Conservation (phyloP, 2,113 vertebrate species). For the Megaptera novaeangliae region DNA sequence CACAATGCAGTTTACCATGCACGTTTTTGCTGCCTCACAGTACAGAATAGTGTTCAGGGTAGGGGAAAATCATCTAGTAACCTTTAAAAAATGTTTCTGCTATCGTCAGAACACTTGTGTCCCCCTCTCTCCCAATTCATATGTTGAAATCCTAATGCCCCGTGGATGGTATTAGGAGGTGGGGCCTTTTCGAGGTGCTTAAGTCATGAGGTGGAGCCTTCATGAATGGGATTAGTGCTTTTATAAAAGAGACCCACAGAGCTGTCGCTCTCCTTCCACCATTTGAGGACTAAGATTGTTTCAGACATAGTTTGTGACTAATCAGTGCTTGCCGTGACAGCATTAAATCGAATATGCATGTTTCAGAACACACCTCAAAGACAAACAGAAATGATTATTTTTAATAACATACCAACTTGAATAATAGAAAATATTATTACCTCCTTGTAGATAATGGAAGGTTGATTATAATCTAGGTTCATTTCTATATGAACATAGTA, state of each 20-base stretch:
- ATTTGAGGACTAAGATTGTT: neutral
- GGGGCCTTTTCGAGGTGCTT: neutral
- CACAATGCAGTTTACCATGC: fast-evolving
- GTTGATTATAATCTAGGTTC: neutral
- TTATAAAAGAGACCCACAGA: neutral
- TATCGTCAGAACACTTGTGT: neutral
- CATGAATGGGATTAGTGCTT: neutral
- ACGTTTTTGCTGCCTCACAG: neutral
- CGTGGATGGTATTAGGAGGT: neutral
- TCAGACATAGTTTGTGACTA: neutral
- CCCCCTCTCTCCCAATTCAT: neutral
- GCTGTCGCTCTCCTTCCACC: neutral
- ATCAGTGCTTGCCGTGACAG: neutral
- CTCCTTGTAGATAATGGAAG: neutral
- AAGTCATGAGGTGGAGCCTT: neutral
- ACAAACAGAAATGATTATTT: neutral
- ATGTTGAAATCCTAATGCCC: neutral
- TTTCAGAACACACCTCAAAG: neutral
- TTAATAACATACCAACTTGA: neutral
- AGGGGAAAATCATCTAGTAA: neutral
- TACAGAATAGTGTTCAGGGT: neutral
- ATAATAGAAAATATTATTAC: neutral
- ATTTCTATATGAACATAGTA: neutral
- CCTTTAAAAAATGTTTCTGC: neutral
- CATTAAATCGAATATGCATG: neutral